phyloP scores from a whole-genome alignment of 2,113 vertebrate species.

The Phrynosoma blainvillii region DNA sequence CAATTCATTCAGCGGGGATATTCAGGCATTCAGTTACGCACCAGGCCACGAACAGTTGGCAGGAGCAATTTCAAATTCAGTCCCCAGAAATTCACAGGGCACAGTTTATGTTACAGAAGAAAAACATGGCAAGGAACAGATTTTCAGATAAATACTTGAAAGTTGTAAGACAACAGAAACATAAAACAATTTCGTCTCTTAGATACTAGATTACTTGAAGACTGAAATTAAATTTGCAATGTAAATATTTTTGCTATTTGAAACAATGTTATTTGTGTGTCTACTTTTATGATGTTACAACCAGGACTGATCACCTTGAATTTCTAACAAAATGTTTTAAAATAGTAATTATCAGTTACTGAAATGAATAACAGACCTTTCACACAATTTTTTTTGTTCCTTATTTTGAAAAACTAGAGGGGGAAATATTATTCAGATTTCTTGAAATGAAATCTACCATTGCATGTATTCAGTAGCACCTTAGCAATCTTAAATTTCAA shows the following conservation, averaged over 20 bases:
- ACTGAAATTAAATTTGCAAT: conserved; percentile 75
- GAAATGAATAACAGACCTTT: background rate
- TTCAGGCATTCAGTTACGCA: conserved; percentile 90
- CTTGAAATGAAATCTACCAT: conserved; percentile 40
- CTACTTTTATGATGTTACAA: conserved; percentile 46
- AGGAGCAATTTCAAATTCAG: conserved; percentile 99
- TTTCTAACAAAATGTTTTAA: conserved; percentile 57
- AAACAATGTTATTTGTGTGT: conserved; percentile 54
- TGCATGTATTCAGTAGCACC: conserved; percentile 35
- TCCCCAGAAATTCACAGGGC: conserved; percentile 98
- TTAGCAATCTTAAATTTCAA: conserved; percentile 50
- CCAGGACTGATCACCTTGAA: conserved; percentile 22
- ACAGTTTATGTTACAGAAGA: conserved; percentile 99
- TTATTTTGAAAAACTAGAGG: conserved; percentile 35
- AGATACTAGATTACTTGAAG: conserved; percentile 82
- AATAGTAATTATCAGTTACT: conserved; percentile 26
- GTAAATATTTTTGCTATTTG: conserved; percentile 70
- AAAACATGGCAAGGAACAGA: conserved; percentile 99
- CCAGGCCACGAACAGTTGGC: conserved; percentile 92
- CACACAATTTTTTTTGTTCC: conserved; percentile 50
- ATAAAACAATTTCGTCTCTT: conserved; percentile 83
- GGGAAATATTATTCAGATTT: conserved; percentile 47
- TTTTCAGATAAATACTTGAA: conserved; percentile 96
- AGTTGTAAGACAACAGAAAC: conserved; percentile 85
- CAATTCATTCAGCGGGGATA: conserved; percentile 92